phyloP scores from a whole-genome alignment of 1,140 invertebrate genomes.

The Zaprionus kolodkinae region DNA sequence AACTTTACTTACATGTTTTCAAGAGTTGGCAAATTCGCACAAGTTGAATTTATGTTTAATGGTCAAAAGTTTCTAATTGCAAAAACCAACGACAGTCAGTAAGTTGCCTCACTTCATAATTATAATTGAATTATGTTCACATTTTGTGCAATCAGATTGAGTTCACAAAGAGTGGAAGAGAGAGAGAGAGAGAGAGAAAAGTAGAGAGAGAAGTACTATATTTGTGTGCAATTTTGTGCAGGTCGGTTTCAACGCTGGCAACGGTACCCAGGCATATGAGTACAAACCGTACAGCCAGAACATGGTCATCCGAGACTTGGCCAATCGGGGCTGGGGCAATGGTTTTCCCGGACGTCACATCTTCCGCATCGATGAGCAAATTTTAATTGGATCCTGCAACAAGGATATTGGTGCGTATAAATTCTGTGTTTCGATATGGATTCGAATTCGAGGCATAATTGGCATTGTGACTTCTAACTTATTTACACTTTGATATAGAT shows the following conservation, averaged over 20 bases:
- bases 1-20: slow-evolving; percentile 54
- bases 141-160: slow-evolving; percentile 14
- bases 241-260: slow-evolving; percentile 98
- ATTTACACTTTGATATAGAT: slow-evolving; percentile 86
- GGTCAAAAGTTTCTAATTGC: slow-evolving; percentile 29
- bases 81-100: neutral
- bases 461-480: neutral
- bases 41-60: slow-evolving; percentile 43
- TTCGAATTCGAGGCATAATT: neutral
- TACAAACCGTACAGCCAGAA: slow-evolving; percentile 96
- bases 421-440: neutral
- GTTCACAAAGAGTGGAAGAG: neutral
- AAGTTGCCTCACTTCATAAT: slow-evolving; percentile 10
- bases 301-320: slow-evolving; percentile 92
- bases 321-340: slow-evolving; percentile 93
- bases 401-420: slow-evolving; percentile 91
- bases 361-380: slow-evolving; percentile 97
- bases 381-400: slow-evolving; percentile 95
- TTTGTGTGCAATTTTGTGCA: slow-evolving; percentile 81
- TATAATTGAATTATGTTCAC: neutral
- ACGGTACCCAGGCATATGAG: slow-evolving; percentile 95
- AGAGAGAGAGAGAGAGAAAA: neutral
- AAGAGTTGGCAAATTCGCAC: slow-evolving; percentile 50
- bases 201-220: neutral
- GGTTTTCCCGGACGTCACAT: slow-evolving; percentile 95